A percentile compares a stretch with the other conserved stretches of the same genome.
Conservation (phyloP, 2,113 vertebrate genomes). For the Paraplagusia blochii region DNA sequence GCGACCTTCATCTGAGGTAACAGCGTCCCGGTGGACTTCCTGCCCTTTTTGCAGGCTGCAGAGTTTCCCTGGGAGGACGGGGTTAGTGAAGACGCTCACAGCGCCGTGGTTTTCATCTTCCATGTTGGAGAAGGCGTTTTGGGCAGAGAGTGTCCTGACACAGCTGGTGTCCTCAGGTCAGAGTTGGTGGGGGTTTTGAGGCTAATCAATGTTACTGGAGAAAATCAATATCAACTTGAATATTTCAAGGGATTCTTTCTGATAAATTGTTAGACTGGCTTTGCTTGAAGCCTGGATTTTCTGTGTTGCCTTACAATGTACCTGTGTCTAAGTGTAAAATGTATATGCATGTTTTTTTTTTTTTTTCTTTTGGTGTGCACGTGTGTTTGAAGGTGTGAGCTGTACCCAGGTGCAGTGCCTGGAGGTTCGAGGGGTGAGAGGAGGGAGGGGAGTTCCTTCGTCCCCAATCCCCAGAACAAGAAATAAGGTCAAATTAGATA, state of each 20-base stretch:
- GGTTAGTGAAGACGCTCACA: slow-evolving; percentile 29
- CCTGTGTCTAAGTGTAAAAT: slow-evolving; percentile 18
- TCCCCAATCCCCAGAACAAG: slow-evolving; percentile 40
- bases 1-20: slow-evolving; percentile 44
- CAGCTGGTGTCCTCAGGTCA: slow-evolving; percentile 66
- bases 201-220: slow-evolving; percentile 63
- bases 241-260: slow-evolving; percentile 27
- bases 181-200: slow-evolving; percentile 54
- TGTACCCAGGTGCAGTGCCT: slow-evolving; percentile 71
- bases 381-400: slow-evolving; percentile 15
- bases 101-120: slow-evolving; percentile 66
- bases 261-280: too few relatives aligned
- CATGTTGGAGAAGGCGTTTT: slow-evolving; percentile 48
- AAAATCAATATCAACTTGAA: slow-evolving; percentile 54
- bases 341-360: too few relatives aligned
- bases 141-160: slow-evolving; percentile 62
- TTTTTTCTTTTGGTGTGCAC: slow-evolving; percentile 12
- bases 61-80: slow-evolving; percentile 32
- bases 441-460: slow-evolving; percentile 22
- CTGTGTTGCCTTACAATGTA: too few relatives aligned
- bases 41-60: slow-evolving; percentile 62
- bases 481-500: slow-evolving; percentile 63
- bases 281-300: too few relatives aligned
- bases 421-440: slow-evolving; percentile 43
- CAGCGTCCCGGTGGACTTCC: slow-evolving; percentile 56